Conservation (phyloP, 2,797 vertebrate genomes). For the Catharus ustulatus region DNA sequence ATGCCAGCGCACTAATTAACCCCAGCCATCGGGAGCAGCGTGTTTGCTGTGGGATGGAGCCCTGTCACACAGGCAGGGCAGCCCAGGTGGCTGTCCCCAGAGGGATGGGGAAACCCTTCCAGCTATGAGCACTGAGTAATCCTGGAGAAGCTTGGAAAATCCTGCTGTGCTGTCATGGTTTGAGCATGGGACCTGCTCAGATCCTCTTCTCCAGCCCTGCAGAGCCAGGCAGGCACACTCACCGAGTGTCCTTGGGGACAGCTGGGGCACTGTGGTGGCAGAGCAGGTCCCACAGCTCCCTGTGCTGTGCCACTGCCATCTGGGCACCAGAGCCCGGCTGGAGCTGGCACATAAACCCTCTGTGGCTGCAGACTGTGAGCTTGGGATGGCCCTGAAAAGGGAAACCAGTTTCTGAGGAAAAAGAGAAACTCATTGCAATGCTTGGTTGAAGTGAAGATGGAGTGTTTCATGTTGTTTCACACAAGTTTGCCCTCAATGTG, state of each 20-base stretch:
- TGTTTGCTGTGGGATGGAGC: background rate
- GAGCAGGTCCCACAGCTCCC: background rate
- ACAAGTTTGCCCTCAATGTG: background rate
- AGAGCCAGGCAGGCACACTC: background rate
- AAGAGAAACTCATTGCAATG: background rate
- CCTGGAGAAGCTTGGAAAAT: background rate
- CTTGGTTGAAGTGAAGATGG: background rate
- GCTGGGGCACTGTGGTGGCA: accelerated
- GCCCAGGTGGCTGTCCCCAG: background rate
- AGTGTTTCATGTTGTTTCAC: background rate
- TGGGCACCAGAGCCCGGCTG: accelerated
- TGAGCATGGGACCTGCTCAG: background rate
- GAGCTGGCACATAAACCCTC: background rate
- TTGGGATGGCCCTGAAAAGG: background rate
- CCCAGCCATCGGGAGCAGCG: background rate
- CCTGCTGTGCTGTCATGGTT: background rate
- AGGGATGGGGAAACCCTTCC: background rate
- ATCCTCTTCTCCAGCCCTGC: background rate
- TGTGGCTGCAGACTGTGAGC: accelerated
- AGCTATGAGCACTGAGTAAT: accelerated
- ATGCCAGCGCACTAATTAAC: background rate
- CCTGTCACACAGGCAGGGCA: background rate
- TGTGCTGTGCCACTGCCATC: background rate
- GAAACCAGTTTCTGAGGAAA: background rate
- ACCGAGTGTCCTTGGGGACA: background rate